Base-by-base conservation (phyloP, 2,113 vertebrate species). In the Datnioides undecimradiatus region DNA sequence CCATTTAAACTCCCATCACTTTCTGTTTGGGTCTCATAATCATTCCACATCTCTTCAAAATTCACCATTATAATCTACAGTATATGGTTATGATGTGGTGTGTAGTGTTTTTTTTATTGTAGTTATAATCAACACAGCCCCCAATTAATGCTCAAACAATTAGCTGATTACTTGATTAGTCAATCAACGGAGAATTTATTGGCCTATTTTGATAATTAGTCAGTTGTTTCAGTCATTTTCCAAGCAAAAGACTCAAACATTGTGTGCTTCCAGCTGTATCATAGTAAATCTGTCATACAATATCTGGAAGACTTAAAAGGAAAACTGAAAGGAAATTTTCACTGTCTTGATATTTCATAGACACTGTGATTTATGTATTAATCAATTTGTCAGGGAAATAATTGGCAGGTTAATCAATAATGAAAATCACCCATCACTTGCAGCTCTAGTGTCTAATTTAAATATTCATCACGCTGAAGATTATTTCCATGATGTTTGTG, bases 1-100 rank as follows among this genome's bases (percentile, higher is more conserved):
- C 14, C 27, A 59, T 62, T 86, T 80, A 38, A 79, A 73, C 65
- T 62, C 33, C 40, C 25, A 43, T 76, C 11, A 57, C 48, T 54
- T 36, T 9, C 33, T 31, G 29, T 43, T 45, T 33, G 11, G 23
- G 33, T 75, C 33, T 43, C 2, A 3, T 60, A 43, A 48, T 41
- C 9, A 38, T 69, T 58, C 25, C 31, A 55, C 5, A 65, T 55
- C 19, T 65, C 78, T 33, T 25, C 31, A 66, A 36, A 68, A 67
- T 55, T 19, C 67, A 17, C 38, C 9, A 52, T 76, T 71, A 38
- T 64, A 60, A 54, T 23, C 57, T 55, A 48, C 21, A 27, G 38
- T 17, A 13, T 6, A 8, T 57, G 46, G 19, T 54, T 52, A 63
- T 46, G n/a, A 64, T 63, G 8, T 62, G 52, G 34, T 29, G 10